Evolutionary conservation across 2,888 invertebrate species (phyloP).

Genomic region (Melanchra persicariae): DNA sequence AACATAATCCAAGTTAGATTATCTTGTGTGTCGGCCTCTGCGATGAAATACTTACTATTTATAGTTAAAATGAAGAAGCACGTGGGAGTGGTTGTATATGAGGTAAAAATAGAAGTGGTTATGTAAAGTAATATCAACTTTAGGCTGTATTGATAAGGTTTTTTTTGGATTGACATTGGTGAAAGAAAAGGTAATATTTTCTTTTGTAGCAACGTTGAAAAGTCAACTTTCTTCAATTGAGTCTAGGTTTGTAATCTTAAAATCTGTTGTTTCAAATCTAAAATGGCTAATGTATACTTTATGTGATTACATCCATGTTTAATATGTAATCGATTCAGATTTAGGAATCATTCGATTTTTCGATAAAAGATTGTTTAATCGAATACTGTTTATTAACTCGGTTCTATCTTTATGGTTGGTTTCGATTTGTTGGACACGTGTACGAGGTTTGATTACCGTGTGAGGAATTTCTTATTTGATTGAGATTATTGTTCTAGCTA

Average conservation of each 20-base stretch:
- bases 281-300: slow-evolving; percentile 49
- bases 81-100: slow-evolving; percentile 66
- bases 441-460: slow-evolving; percentile 47
- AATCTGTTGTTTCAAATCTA: neutral
- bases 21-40: slow-evolving; percentile 53
- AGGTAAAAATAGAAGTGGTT: slow-evolving; percentile 13
- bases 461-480: slow-evolving; percentile 32
- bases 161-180: neutral
- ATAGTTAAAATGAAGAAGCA: slow-evolving; percentile 58
- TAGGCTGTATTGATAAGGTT: neutral
- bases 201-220: neutral
- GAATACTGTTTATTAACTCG: slow-evolving; percentile 58
- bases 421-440: slow-evolving; percentile 53
- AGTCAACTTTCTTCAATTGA: neutral
- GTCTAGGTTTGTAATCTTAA: neutral
- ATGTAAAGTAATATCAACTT: slow-evolving; percentile 12
- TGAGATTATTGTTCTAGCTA: slow-evolving; percentile 25
- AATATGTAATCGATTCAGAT: slow-evolving; percentile 71
- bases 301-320: slow-evolving; percentile 68
- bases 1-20: slow-evolving; percentile 65
- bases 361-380: slow-evolving; percentile 63
- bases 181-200: slow-evolving; percentile 16
- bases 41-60: slow-evolving; percentile 57
- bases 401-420: slow-evolving; percentile 50
- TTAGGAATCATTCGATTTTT: slow-evolving; percentile 64